Evolutionary conservation across 2,797 vertebrate species (phyloP), one percentile per base, ranked within the genome.

Genomic region (Rhodeus uyekii): DNA sequence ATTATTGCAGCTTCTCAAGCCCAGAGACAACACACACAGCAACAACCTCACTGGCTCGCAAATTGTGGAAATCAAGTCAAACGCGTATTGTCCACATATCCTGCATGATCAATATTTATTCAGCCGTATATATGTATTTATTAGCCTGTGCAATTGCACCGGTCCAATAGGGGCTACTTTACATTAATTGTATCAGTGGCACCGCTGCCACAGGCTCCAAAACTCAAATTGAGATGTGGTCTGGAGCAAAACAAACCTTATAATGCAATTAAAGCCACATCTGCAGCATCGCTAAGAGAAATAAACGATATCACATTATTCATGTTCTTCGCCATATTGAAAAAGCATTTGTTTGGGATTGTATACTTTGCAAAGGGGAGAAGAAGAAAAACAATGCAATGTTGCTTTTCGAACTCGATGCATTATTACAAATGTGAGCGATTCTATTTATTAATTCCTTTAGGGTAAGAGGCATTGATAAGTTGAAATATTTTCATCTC

Each of bases 71-170:
- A 89, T 90, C 76, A 88, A 91, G 91, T 89, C 79, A 88, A 90
- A 92, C 85, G 55, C 36, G 83, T 73, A 78, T 77, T 86, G 82
- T 91, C 88, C 83, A 87, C 88, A 88, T 89, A 82, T 81, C 69
- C 76, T 22, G 46, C 14, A 24, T 82, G 73, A 89, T 92, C 89
- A 84, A 92, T 93, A 92, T 92, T 90, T 91, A 90, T 91, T 92
- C 90, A 87, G 74, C 80, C 19, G 87, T 90, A 79, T 86, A 79
- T 86, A 89, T 89, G 84, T 89, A 91, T 92, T 92, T 91, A 91
- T 90, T 90, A 90, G 88, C 88, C 75, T 85, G 83, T 85, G 89
- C 85, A 89, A 90, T 91, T 91, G 87, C 79, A 89, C 65, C 83
- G 85, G 85, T 65, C 83, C 86, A 88, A 86, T 80, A 84, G 85